Percentiles rank a stretch among this genome's conserved stretches.
These are phyloP conservation scores for Apostichopus parvimensis DNA, from an alignment of 35 echinoderm and acorn worm species.

Conservation along the genomic window DNA sequence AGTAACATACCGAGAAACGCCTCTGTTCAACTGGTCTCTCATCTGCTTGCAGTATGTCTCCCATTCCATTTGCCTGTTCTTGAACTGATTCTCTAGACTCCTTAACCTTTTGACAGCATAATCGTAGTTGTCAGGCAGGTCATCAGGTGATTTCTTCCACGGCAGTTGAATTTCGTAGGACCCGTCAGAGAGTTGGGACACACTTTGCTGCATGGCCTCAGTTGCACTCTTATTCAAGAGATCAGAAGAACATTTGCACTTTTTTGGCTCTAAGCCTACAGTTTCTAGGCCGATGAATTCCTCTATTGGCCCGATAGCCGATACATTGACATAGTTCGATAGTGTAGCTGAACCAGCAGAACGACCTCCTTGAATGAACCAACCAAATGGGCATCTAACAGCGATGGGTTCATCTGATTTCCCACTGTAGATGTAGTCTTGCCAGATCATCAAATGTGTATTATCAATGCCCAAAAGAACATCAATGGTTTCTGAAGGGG, in stretches of 20 bases:
- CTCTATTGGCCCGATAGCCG: conserved; percentile 62
- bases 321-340: conserved; percentile 79
- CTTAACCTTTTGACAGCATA: conserved; percentile 68
- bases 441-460: conserved; percentile 40
- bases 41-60: conserved; percentile 66
- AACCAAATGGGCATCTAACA: conserved; percentile 73
- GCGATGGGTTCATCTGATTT: conserved; percentile 44
- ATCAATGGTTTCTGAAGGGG: conserved; percentile 68
- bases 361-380: conserved; percentile 68
- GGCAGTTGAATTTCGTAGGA: conserved; percentile 66
- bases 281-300: conserved; percentile 69
- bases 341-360: conserved; percentile 25
- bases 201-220: no score
- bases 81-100: conserved; percentile 69
- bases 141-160: conserved; percentile 60
- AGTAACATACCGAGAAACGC: conserved; percentile 54
- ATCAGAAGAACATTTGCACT: neutral
- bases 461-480: conserved; percentile 81
- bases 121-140: conserved; percentile 67
- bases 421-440: conserved; percentile 19
- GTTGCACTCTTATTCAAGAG: neutral
- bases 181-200: conserved; percentile 58
- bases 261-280: neutral
- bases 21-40: conserved; percentile 68
- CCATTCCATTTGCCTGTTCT: conserved; percentile 59